Evolutionary conservation across 2,113 vertebrate genomes (phyloP).

Genomic region (Gadus chalcogrammus): DNA sequence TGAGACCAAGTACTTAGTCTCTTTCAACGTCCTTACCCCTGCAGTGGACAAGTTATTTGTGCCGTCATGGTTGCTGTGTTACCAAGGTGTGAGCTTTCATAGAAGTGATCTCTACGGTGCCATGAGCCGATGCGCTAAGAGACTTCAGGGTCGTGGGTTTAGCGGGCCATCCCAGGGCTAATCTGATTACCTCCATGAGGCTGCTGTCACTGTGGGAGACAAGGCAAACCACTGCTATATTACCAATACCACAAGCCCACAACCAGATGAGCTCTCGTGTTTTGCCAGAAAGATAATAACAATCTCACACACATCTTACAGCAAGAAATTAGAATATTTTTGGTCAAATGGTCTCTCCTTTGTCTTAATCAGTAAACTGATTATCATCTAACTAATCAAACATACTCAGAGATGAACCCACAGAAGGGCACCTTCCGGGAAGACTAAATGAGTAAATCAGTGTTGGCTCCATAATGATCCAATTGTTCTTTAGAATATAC

Average conservation of each 20-base stretch:
- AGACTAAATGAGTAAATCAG: too few species aligned
- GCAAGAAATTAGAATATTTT: neutral
- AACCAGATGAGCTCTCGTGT: neutral
- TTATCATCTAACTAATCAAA: too few species aligned
- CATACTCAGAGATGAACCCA: too few species aligned
- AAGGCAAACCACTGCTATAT: neutral
- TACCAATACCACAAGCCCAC: neutral
- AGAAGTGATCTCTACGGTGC: conserved; percentile 51
- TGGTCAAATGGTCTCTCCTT: neutral
- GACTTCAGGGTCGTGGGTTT: conserved; percentile 66
- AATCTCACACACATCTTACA: neutral
- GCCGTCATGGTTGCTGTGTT: neutral
- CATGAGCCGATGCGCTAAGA: conserved; percentile 62
- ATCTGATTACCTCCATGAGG: conserved; percentile 67
- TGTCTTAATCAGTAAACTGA: neutral
- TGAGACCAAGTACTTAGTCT: too few species aligned
- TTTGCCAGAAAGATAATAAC: neutral
- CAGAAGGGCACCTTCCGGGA: too few species aligned
- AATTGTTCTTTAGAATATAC: too few species aligned
- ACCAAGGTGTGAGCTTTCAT: conserved; percentile 56
- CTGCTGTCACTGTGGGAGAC: neutral
- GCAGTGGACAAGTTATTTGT: neutral
- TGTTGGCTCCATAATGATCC: too few species aligned
- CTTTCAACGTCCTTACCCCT: too few species aligned
- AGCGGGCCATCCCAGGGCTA: conserved; percentile 69